Evolutionary conservation across 2,888 invertebrate genomes (phyloP).

Genomic region (Incurvaria masculella): DNA sequence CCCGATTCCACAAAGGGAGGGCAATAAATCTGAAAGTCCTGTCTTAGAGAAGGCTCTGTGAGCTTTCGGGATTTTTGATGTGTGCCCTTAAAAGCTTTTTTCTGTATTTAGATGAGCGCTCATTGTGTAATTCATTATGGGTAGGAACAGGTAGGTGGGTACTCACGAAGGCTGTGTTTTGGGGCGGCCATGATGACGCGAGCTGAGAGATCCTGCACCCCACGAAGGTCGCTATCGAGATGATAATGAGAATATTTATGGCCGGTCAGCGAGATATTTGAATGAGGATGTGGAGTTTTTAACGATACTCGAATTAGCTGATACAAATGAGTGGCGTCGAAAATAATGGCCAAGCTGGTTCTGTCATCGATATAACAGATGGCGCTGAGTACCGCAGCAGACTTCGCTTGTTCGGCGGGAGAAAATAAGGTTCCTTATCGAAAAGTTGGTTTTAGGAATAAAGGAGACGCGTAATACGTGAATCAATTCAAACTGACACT

Average conservation of each 20-base stretch:
- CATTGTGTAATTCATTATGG: slow-evolving; percentile 58
- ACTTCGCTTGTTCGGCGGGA: no score
- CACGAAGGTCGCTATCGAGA: slow-evolving; percentile 46
- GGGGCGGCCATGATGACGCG: slow-evolving; percentile 36
- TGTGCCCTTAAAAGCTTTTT: slow-evolving; percentile 59
- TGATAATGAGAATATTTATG: slow-evolving; percentile 50
- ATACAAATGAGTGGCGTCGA: slow-evolving; percentile 35
- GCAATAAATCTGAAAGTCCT: slow-evolving; percentile 51
- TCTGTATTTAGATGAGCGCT: slow-evolving; percentile 58
- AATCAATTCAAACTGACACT: no score
- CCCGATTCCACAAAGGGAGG: slow-evolving; percentile 55
- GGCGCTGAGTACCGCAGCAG: no score
- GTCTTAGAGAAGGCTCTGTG: slow-evolving; percentile 58
- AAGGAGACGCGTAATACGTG: no score
- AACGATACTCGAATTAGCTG: slow-evolving; percentile 41
- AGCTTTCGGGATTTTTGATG: slow-evolving; percentile 46
- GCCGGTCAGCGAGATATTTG: slow-evolving; percentile 43
- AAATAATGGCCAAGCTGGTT: no score
- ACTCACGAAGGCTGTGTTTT: neutral
- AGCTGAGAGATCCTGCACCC: slow-evolving; percentile 28
- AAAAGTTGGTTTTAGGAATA: no score
- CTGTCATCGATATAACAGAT: no score
- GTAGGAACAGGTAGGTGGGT: slow-evolving; percentile 11
- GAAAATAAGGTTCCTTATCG: no score
- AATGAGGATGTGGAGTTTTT: slow-evolving; percentile 42